Percentiles rank a stretch among this genome's conserved stretches.
These are phyloP conservation scores for Xenus cinereus DNA, from an alignment of 2,113 vertebrate genomes.

Conservation along the genomic window DNA sequence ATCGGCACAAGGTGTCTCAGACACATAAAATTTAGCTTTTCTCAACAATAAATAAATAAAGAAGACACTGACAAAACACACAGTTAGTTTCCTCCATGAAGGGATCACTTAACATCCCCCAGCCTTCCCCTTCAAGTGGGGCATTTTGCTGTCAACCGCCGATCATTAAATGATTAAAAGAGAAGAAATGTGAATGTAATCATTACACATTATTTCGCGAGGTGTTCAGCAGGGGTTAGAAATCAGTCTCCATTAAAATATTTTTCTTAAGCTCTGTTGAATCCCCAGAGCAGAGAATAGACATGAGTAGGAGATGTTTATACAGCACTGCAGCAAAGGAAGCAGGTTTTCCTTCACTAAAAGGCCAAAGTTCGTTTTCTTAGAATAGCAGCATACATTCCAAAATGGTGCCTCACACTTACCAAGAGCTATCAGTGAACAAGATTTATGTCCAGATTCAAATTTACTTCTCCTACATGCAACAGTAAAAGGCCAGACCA, in stretches of 20 bases:
- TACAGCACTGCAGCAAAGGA: conserved; percentile 5
- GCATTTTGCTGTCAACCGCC: background rate
- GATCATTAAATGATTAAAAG: conserved; percentile 18
- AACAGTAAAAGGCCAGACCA: conserved; percentile 11
- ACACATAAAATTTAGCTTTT: background rate
- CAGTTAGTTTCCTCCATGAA: background rate
- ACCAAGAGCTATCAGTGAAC: conserved; percentile 12
- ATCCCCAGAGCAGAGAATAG: conserved; percentile 31
- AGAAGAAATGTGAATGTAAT: conserved; percentile 1
- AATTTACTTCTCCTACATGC: background rate
- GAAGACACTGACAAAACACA: background rate
- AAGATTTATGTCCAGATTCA: conserved; percentile 24
- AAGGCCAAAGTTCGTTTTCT: conserved; percentile 43
- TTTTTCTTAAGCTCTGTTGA: conserved; percentile 26
- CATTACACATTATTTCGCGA: conserved; percentile 29
- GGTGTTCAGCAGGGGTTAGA: conserved; percentile 22
- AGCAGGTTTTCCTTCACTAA: conserved; percentile 22
- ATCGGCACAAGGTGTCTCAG: background rate
- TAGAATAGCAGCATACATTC: conserved; percentile 45
- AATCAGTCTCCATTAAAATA: conserved; percentile 52
- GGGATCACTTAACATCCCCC: background rate
- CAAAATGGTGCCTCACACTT: conserved; percentile 37
- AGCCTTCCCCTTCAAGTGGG: background rate
- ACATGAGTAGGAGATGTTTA: conserved; percentile 58
- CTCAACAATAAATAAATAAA: background rate